Base-by-base conservation (phyloP, 2,888 invertebrate genomes). In the Tipula vernalis region DNA sequence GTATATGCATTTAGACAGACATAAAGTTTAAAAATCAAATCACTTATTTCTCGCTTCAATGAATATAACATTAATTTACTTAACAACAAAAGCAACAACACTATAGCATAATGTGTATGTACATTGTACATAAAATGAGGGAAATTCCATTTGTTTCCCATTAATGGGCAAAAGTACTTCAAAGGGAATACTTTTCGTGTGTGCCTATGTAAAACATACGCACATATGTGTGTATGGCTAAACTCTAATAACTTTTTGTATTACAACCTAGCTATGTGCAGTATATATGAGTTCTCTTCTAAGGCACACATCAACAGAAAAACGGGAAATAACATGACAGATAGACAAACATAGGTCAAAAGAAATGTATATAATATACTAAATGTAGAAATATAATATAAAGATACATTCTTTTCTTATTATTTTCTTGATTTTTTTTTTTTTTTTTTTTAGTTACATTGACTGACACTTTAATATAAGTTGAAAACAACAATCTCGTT, bases 31-130 rank as follows among this genome's bases (percentile, higher is more conserved):
- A 71, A 71, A 71, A 71, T 71, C 71, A 71, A 71, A 71, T 71
- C 71, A 71, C 71, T 71, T 71, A 71, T 71, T 71, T 71, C 71
- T 71, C 71, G 71, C 71, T 71, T 71, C 71, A 71, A 71, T 71
- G 71, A 71, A 71, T 71, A 28, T 71, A 71, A 71, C 71, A 71
- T 71, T 71, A 71, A 71, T 71, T 71, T 71, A 71, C 28, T 71
- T 71, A 71, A 28, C 10, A 28, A 71, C 71, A 57, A 57, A n/a
- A 57, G 15, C 51, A 51, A 51, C 15, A 51, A 51, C 51, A 71
- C 71, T 28, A 71, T 8, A 71, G 28, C 71, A 71, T 71, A 71
- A 28, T 71, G 28, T 71, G 71, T 71, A 71, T 71, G 4, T 71
- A 71, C 71, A 71, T 51, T n/a, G 51, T 71, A 71, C 71, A 71